These are phyloP conservation scores for Dermochelys coriacea DNA, from an alignment of 2,797 vertebrate species.

Conservation along the genomic window DNA sequence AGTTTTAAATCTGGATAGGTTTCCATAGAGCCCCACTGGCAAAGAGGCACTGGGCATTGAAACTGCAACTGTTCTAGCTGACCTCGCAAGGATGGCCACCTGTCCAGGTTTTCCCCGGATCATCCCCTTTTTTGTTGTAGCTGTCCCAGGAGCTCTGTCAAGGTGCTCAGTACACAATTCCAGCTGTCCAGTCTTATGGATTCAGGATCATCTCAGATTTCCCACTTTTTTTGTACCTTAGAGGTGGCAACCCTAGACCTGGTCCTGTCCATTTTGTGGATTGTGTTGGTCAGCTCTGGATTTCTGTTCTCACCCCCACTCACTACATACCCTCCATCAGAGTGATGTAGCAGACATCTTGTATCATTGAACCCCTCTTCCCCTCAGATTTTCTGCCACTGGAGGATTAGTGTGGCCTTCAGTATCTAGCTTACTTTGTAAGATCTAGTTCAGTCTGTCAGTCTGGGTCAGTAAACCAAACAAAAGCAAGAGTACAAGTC, in stretches of 20 bases:
- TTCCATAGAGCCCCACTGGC: neutral
- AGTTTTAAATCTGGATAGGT: neutral
- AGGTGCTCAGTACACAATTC: neutral
- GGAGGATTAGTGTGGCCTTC: neutral
- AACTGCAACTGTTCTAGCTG: neutral
- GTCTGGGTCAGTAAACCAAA: neutral
- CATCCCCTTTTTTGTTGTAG: neutral
- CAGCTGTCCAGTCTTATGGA: neutral
- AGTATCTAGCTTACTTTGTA: neutral
- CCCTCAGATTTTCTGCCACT: neutral
- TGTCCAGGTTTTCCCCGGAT: neutral
- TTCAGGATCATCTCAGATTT: neutral
- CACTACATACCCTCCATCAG: neutral
- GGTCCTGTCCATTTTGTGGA: neutral
- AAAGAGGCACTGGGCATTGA: neutral
- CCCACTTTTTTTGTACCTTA: neutral
- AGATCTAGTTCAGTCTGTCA: neutral
- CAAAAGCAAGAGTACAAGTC: neutral
- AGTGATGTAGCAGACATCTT: neutral
- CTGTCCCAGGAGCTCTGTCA: neutral
- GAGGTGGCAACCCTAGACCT: neutral
- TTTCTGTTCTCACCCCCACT: rapidly evolving
- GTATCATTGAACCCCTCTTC: neutral
- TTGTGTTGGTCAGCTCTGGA: neutral
- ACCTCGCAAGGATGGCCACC: neutral